Conservation (phyloP, 2,888 invertebrate genomes). For the Dasypolia templi region DNA sequence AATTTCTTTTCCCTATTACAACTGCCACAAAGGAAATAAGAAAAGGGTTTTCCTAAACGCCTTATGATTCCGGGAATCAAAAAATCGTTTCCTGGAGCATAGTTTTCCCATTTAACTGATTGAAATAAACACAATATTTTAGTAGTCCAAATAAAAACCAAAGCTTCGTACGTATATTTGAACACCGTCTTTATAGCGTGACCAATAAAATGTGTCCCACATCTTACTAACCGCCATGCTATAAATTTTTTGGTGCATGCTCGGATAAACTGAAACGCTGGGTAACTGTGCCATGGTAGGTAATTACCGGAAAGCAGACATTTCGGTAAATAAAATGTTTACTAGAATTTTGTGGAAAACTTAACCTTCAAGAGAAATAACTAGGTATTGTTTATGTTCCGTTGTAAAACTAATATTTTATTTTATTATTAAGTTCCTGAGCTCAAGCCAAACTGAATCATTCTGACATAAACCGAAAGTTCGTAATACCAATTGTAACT, state of each 20-base stretch:
- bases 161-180: slow-evolving; percentile 24
- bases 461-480: neutral
- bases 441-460: neutral
- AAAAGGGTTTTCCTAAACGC: neutral
- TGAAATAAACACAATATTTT: slow-evolving; percentile 36
- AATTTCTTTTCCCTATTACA: neutral
- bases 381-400: neutral
- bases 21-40: neutral
- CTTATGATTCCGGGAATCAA: neutral
- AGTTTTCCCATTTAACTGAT: slow-evolving; percentile 11
- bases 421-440: neutral
- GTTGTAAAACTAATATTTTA: neutral
- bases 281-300: slow-evolving; percentile 31
- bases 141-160: slow-evolving; percentile 26
- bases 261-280: slow-evolving; percentile 26
- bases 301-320: slow-evolving; percentile 23
- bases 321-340: slow-evolving; percentile 19
- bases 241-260: slow-evolving; percentile 58
- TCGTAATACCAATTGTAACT: neutral
- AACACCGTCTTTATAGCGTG: slow-evolving; percentile 34
- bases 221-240: slow-evolving; percentile 24
- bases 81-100: neutral
- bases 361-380: neutral
- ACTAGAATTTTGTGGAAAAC: slow-evolving; percentile 1
- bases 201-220: slow-evolving; percentile 54